These are phyloP conservation scores for Eutrigla gurnardus DNA, from an alignment of 2,797 vertebrate species.

Conservation along the genomic window DNA sequence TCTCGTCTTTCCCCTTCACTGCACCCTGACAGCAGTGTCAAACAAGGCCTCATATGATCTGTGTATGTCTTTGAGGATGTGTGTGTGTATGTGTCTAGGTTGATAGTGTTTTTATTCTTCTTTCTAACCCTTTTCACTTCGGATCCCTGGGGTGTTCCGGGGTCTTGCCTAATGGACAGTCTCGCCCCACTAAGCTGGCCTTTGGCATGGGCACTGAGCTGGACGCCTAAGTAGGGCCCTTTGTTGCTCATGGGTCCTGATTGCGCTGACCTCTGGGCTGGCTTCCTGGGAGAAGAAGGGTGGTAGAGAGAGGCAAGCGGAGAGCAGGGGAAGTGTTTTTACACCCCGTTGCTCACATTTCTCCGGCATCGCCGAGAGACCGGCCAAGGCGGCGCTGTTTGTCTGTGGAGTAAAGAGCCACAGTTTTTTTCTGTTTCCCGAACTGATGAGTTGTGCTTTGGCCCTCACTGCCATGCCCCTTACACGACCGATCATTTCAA, in stretches of 20 bases:
- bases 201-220: slow-evolving; percentile 80
- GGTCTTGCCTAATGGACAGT: slow-evolving; percentile 83
- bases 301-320: slow-evolving; percentile 55
- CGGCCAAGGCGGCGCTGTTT: slow-evolving; percentile 51
- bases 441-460: slow-evolving; percentile 37
- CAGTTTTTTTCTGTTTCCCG: slow-evolving; percentile 48
- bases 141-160: slow-evolving; percentile 76
- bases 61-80: slow-evolving; percentile 75
- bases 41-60: slow-evolving; percentile 82
- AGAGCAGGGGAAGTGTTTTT: slow-evolving; percentile 70
- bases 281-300: slow-evolving; percentile 73
- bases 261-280: slow-evolving; percentile 81
- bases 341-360: slow-evolving; percentile 73
- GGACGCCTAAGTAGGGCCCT: slow-evolving; percentile 78
- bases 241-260: slow-evolving; percentile 85
- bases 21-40: slow-evolving; percentile 84
- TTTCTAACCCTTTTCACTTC: slow-evolving; percentile 71
- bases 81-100: slow-evolving; percentile 72
- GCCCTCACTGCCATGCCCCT: not conserved
- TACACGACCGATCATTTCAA: not conserved
- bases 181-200: slow-evolving; percentile 80
- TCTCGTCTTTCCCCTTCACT: slow-evolving; percentile 82
- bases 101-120: slow-evolving; percentile 78
- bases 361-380: slow-evolving; percentile 54
- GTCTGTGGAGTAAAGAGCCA: slow-evolving; percentile 47